Evolutionary conservation across 2,113 vertebrate genomes (phyloP), one percentile per base, ranked within the genome.

Genomic region (Epinephelus fuscoguttatus): DNA sequence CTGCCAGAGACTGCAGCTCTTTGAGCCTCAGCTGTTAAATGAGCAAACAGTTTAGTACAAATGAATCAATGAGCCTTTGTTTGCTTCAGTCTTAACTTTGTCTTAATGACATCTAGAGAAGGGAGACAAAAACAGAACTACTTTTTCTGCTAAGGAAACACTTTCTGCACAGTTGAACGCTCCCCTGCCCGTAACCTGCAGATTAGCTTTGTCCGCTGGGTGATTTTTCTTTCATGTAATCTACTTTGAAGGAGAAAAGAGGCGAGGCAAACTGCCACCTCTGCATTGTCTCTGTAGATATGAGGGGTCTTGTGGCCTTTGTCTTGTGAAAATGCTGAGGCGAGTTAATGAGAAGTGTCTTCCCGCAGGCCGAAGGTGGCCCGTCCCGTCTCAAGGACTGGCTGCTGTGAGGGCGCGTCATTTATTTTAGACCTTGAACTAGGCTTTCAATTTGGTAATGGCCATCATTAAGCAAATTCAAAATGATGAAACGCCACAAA

Each of bases 251-350:
- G 75, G 83, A 81, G 81, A 87, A 91, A 83, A 68, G 70, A 57
- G 61, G 47, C 18, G 18, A 72, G 57, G 80, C 82, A 90, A 91
- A 92, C 27, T 86, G 85, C 86, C 79, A 78, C 80, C 86, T 88
- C 85, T 86, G 90, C 89, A 88, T 81, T 77, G 89, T 88, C 79
- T 91, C 69, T 88, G 80, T 83, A 88, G 91, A 91, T 79, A 81
- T 75, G 74, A 88, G 67, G 42, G 27, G n/a, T 82, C 84, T 59
- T 11, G 56, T 86, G 89, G 86, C 89, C 90, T 92, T 88, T 91
- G 89, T 88, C 75, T 69, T 66, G 25, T 63, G 74, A 88, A 93
- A 89, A 82, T 80, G 93, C 92, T 94, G 92, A 94, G 72, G 78
- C 18, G 2, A 59, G 86, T 84, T 89, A 86, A 88, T 86, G 82